Conservation (phyloP, 2,113 vertebrate genomes). For the Pampusana beccarii region DNA sequence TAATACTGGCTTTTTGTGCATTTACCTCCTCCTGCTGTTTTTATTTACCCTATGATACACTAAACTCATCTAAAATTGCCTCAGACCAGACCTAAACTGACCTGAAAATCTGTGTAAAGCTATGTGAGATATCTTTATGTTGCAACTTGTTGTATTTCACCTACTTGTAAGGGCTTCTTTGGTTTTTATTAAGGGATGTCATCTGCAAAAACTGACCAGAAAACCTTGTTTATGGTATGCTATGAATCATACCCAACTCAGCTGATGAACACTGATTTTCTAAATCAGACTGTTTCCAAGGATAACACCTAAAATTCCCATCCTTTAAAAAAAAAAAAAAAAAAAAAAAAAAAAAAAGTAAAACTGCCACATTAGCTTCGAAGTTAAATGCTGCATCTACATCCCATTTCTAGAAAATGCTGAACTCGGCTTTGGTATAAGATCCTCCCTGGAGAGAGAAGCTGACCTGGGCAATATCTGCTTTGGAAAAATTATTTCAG, state of each 20-base stretch:
- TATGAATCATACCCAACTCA: background rate
- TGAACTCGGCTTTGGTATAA: background rate
- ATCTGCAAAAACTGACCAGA: background rate
- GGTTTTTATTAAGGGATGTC: background rate
- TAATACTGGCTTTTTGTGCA: background rate
- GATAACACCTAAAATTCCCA: background rate
- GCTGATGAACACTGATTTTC: background rate
- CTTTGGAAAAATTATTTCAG: background rate
- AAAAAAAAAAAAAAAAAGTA: background rate
- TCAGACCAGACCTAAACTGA: background rate
- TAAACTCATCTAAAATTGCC: background rate
- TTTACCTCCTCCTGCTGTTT: background rate
- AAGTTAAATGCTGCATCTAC: background rate
- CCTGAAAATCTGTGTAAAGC: background rate
- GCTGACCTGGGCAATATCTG: background rate
- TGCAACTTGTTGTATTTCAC: background rate
- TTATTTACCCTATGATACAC: background rate
- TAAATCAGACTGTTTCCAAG: background rate
- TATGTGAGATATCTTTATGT: background rate
- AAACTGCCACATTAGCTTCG: background rate
- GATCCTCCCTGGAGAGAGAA: background rate
- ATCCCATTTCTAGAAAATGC: background rate
- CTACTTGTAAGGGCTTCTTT: background rate
- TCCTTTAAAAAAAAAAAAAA: background rate
- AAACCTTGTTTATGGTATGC: background rate